phyloP scores from a whole-genome alignment of 64 coral and sea anemone species.

The Montipora efflorescens region DNA sequence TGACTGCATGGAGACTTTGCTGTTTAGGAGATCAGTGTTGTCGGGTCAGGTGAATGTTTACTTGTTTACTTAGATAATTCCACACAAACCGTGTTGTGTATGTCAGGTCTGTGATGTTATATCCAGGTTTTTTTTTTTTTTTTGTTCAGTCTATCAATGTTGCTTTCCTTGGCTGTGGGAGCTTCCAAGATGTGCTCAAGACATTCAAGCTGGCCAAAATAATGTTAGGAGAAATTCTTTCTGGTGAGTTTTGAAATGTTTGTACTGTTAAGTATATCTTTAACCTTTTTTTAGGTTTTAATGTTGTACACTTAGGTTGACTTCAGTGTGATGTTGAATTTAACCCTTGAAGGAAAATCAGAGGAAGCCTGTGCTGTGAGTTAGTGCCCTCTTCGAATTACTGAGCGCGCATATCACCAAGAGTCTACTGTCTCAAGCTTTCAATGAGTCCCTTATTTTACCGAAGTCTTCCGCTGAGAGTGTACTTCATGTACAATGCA shows the following conservation, averaged over 20 bases:
- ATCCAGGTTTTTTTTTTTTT: not conserved
- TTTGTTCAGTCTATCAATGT: constrained; percentile 80
- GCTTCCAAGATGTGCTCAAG: constrained; percentile 75
- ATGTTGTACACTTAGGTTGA: too few species aligned
- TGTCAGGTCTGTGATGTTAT: not conserved
- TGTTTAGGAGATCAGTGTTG: too few species aligned
- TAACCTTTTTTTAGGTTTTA: too few species aligned
- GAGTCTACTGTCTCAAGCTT: not conserved
- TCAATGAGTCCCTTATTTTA: not conserved
- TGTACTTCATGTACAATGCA: not conserved
- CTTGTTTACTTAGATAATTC: too few species aligned
- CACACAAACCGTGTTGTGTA: too few species aligned
- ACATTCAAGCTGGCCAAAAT: constrained; percentile 80
- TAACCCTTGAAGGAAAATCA: too few species aligned
- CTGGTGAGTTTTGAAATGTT: constrained; percentile 43
- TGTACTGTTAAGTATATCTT: not conserved
- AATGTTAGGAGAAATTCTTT: constrained; percentile 94
- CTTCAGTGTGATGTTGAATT: too few species aligned
- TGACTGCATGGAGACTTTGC: too few species aligned
- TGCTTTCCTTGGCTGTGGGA: constrained; percentile 89
- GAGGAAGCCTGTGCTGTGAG: too few species aligned
- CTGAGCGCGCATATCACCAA: too few species aligned
- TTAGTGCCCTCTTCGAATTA: too few species aligned
- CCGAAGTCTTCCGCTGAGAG: not conserved
- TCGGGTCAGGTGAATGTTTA: too few species aligned